These are phyloP conservation scores for Xyrauchen texanus DNA, from an alignment of 2,113 vertebrate species.

Conservation along the genomic window DNA sequence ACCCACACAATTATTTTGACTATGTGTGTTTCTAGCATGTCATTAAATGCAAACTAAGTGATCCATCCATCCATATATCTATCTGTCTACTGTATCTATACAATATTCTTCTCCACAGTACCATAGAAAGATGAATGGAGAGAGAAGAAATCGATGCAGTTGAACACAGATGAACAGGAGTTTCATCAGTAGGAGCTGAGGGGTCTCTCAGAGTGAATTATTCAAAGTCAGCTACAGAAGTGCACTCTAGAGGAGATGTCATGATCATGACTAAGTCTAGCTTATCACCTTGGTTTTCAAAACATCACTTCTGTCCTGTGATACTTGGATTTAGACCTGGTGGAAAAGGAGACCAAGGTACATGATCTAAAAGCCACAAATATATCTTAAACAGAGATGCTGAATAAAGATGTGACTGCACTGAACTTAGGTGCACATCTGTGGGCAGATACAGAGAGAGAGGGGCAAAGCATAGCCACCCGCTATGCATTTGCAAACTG, in stretches of 20 bases:
- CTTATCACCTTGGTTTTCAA: slow-evolving; percentile 35
- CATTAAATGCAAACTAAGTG: too few species aligned
- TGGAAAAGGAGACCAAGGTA: background rate
- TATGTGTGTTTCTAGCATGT: too few species aligned
- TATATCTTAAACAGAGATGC: background rate
- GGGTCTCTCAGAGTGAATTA: slow-evolving; percentile 80
- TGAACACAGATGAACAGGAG: slow-evolving; percentile 76
- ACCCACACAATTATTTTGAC: too few species aligned
- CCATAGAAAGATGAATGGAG: slow-evolving; percentile 59
- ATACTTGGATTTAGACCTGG: slow-evolving; percentile 21
- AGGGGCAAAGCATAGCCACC: background rate
- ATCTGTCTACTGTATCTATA: background rate
- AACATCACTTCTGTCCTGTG: slow-evolving; percentile 40
- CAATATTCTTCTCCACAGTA: slow-evolving; percentile 31
- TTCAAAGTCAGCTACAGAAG: slow-evolving; percentile 77
- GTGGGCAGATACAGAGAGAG: background rate
- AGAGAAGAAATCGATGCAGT: slow-evolving; percentile 77
- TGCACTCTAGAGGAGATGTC: slow-evolving; percentile 65
- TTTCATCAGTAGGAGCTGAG: slow-evolving; percentile 78
- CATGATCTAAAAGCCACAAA: background rate
- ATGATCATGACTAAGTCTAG: slow-evolving; percentile 59
- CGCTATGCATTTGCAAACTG: too few species aligned
- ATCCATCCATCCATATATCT: background rate
- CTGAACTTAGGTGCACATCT: background rate
- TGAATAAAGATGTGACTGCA: background rate